phyloP scores from a whole-genome alignment of 1,140 invertebrate species.

The Drosophila kurseongensis region DNA sequence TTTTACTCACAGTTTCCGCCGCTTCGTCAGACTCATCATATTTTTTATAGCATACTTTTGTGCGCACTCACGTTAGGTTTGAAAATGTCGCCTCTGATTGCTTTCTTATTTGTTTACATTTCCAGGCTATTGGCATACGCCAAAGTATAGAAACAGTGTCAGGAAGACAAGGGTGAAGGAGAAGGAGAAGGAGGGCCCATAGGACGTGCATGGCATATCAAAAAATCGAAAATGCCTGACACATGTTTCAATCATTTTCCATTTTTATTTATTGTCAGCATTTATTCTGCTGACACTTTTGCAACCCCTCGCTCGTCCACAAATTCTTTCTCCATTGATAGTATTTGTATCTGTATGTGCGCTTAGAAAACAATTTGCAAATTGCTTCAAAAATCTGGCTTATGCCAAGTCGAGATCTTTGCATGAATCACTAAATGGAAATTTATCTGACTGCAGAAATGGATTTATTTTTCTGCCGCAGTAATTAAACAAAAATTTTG shows the following conservation, averaged over 20 bases:
- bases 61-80: slow-evolving; percentile 65
- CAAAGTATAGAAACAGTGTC: slow-evolving; percentile 30
- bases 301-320: slow-evolving; percentile 1
- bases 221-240: slow-evolving; percentile 62
- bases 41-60: slow-evolving; percentile 78
- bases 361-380: slow-evolving; percentile 82
- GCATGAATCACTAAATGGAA: slow-evolving; percentile 37
- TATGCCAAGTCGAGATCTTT: slow-evolving; percentile 41
- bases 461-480: slow-evolving; percentile 61
- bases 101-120: slow-evolving; percentile 81
- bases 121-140: slow-evolving; percentile 69
- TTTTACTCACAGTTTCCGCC: slow-evolving; percentile 4
- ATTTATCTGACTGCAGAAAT: slow-evolving; percentile 26
- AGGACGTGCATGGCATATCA: slow-evolving; percentile 73
- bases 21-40: slow-evolving; percentile 62
- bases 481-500: slow-evolving; percentile 66
- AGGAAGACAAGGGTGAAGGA: slow-evolving; percentile 3
- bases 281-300: slow-evolving; percentile 81
- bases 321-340: slow-evolving; percentile 11
- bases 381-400: slow-evolving; percentile 63
- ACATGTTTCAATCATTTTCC: slow-evolving; percentile 82
- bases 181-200: slow-evolving; percentile 1
- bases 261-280: slow-evolving; percentile 82
- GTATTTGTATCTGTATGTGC: slow-evolving; percentile 29
- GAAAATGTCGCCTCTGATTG: slow-evolving; percentile 75